Evolutionary conservation across 2,888 invertebrate genomes (phyloP).

Genomic region (Limenitis camilla): DNA sequence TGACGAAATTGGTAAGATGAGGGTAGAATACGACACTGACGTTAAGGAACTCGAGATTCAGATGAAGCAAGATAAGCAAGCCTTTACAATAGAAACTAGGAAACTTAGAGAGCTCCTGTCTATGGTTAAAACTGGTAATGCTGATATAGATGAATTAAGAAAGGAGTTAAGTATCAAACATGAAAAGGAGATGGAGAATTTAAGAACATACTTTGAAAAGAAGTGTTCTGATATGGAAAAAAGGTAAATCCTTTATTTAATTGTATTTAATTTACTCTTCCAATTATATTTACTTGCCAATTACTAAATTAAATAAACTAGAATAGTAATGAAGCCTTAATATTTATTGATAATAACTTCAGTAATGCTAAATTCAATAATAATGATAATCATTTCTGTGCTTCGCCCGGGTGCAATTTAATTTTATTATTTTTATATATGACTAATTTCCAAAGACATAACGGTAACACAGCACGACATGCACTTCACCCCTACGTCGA

Average conservation of each 20-base stretch:
- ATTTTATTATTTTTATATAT: no score
- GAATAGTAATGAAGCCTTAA: no score
- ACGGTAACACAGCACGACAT: no score
- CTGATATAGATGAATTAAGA: conserved; percentile 71
- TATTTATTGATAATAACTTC: no score
- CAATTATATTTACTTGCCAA: background rate
- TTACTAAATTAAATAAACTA: no score
- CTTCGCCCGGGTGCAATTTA: no score
- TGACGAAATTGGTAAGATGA: conserved; percentile 69
- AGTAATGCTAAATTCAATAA: no score
- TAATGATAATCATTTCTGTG: no score
- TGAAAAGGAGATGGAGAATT: conserved; percentile 84
- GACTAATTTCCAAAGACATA: no score
- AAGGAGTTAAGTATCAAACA: conserved; percentile 79
- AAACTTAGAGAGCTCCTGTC: conserved; percentile 71
- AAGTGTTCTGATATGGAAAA: conserved; percentile 87
- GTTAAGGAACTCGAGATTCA: conserved; percentile 56
- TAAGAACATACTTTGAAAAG: conserved; percentile 85
- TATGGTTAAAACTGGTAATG: conserved; percentile 74
- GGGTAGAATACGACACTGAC: conserved; percentile 55
- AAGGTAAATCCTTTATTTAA: conserved; percentile 51
- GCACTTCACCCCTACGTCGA: no score
- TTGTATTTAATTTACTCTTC: background rate
- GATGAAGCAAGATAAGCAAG: conserved; percentile 74
- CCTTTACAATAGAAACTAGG: conserved; percentile 68